Percentiles rank a stretch among this genome's conserved stretches.
phyloP scores from a whole-genome alignment of 2,888 invertebrate species.

The Crossocerus cetratus region DNA sequence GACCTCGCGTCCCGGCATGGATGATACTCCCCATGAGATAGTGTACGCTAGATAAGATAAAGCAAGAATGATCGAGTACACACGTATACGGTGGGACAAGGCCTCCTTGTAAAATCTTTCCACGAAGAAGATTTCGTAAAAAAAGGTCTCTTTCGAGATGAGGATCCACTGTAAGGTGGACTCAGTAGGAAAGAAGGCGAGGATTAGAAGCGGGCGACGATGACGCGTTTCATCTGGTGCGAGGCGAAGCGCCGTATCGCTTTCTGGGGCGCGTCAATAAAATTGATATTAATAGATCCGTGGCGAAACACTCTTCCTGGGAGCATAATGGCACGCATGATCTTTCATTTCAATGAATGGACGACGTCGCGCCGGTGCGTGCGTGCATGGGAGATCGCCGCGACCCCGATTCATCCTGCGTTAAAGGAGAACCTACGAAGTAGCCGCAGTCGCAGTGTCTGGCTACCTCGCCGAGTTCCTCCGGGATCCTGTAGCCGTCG shows the following conservation, averaged over 20 bases:
- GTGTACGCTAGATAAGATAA: not conserved
- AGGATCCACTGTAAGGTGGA: no score
- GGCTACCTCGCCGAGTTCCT: no score
- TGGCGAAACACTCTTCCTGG: slow-evolving; percentile 8
- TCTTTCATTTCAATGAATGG: slow-evolving; percentile 15
- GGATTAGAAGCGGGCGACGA: slow-evolving; percentile 3
- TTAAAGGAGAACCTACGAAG: no score
- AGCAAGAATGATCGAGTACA: not conserved
- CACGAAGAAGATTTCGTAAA: no score
- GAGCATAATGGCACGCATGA: slow-evolving; percentile 11
- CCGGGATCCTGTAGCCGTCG: not conserved
- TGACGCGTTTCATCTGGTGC: slow-evolving; percentile 3
- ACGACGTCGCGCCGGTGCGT: not conserved
- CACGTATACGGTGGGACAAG: not conserved
- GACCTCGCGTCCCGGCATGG: no score
- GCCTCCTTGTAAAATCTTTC: no score
- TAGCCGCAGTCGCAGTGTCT: no score
- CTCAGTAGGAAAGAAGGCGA: no score
- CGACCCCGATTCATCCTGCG: slow-evolving; percentile 4
- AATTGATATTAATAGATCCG: slow-evolving; percentile 43
- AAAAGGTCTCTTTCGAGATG: no score
- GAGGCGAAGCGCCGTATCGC: not conserved
- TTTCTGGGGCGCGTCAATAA: slow-evolving; percentile 20
- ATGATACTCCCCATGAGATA: no score
- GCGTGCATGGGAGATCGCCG: not conserved